Evolutionary conservation across 2,113 vertebrate species (phyloP), one percentile per base, ranked within the genome.

Genomic region (Embiotoca jacksoni): DNA sequence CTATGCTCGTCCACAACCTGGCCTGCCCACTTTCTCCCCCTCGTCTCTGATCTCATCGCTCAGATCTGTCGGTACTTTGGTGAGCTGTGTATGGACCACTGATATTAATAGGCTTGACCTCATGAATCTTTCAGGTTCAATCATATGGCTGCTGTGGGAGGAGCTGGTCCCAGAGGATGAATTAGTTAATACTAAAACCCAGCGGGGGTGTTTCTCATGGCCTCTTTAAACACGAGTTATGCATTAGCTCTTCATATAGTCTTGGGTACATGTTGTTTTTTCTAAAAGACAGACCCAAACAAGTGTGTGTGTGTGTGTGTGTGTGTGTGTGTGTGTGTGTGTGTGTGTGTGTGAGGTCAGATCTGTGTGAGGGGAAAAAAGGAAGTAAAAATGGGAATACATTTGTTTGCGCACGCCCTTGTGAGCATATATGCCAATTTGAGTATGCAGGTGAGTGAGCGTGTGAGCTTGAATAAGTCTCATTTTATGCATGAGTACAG

Each of bases 71-170:
- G 73, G 69, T 71, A 64, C 64, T 59, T 61, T 10, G 41, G 65
- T 60, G 9, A 77, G 79, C 74, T 79, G 70, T 56, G 80, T 75
- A 66, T 49, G 53, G 74, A 32, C 46, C n/a, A 35, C 7, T 72
- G 74, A 75, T 89, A 91, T 91, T 89, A 92, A 89, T 90, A 92
- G 77, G 78, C 61, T 62, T 37, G 23, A 57, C 65, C 83, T 88
- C 88, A 89, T 93, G 86, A 86, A 93, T 92, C 81, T 91, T 92
- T 92, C 74, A 92, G 66, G 83, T 70, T 84, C 68, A 83, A 88
- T 90, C 80, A 88, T 49, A 61, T 55, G 75, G 67, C 70, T 72
- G 75, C 83, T 78, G 77, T 88, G 79, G 73, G 71, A 65, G 52
- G 56, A 90, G 80, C 33, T 59, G 54, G 75, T 75, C 63, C 62